Evolutionary conservation across 2,113 vertebrate species (phyloP).

Genomic region (Heliornis fulica): DNA sequence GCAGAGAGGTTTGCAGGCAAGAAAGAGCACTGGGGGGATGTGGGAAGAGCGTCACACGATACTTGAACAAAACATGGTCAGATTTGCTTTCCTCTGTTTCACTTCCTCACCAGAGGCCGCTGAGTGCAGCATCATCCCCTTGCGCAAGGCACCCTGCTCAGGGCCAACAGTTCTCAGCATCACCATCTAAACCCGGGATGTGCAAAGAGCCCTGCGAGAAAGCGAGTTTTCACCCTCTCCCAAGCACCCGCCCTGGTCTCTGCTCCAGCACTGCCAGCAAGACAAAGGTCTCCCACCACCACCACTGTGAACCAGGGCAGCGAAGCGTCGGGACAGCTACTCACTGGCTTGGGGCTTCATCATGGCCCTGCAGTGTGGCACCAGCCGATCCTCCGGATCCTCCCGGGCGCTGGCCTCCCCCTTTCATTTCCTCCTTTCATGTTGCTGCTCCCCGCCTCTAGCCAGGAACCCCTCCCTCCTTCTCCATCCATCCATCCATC

Average conservation of each 20-base stretch:
- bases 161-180: background rate
- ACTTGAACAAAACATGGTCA: background rate
- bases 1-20: background rate
- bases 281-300: background rate
- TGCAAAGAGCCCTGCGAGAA: background rate
- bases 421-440: background rate
- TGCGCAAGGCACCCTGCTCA: background rate
- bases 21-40: accelerated
- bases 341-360: slow-evolving; percentile 4
- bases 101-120: background rate
- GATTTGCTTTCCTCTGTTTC: background rate
- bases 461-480: background rate
- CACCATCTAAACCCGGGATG: background rate
- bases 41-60: background rate
- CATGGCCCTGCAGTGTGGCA: background rate
- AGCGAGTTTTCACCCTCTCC: background rate
- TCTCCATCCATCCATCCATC: no score
- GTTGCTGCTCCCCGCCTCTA: background rate
- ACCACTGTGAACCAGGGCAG: background rate
- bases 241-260: accelerated
- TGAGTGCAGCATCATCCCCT: accelerated
- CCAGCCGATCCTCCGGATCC: background rate
- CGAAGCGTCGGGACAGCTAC: background rate
- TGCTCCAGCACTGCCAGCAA: accelerated
- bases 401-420: accelerated